Evolutionary conservation across 2,888 invertebrate genomes (phyloP), one percentile per base, ranked within the genome.

Genomic region (Nomada flava): DNA sequence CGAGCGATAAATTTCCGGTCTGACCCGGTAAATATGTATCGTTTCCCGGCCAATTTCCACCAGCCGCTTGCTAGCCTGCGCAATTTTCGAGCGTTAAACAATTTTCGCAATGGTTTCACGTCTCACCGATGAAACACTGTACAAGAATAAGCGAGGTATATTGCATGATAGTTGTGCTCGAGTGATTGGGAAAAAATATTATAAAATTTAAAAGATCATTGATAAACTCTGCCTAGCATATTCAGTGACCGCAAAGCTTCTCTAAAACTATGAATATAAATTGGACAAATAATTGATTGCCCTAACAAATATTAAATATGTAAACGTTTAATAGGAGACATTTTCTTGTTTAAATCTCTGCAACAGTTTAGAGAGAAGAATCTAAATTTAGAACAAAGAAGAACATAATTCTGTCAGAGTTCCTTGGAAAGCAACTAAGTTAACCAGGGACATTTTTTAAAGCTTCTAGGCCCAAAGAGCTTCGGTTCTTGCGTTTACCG

Each of bases 1-100:
- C 78, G 78, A 55, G 72, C 82, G 70, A 83, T 83, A 83, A 83
- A 83, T 83, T 82, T 71, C 64, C 20, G 42, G 2, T 20, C 2
- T 57, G 23, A 36, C 42, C 29, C 50, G 36, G 60, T 63, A 82
- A 83, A 83, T 77, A 77, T 68, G 77, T 74, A 64, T 67, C 82
- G 71, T 74, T 70, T 77, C 55, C 44, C 18, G 65, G 62, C 15
- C 44, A 55, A 57, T 63, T 80, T 68, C 59, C 74, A 20, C 44
- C 53, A n/a, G 23, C 9, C 23, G 23, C 23, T 26, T 36, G 44
- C 9, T 0, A 23, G 10, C 44, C 15, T 11, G 47, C n/a, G 10
- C 23, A 57, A 53, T 70, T 75, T 75, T 63, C 63, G n/a, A 67
- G 36, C 44, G 67, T 29, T 63, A 50, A 75, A 68, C 76, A 62